Evolutionary conservation across 2,888 invertebrate species (phyloP).

Genomic region (Spodoptera picta): DNA sequence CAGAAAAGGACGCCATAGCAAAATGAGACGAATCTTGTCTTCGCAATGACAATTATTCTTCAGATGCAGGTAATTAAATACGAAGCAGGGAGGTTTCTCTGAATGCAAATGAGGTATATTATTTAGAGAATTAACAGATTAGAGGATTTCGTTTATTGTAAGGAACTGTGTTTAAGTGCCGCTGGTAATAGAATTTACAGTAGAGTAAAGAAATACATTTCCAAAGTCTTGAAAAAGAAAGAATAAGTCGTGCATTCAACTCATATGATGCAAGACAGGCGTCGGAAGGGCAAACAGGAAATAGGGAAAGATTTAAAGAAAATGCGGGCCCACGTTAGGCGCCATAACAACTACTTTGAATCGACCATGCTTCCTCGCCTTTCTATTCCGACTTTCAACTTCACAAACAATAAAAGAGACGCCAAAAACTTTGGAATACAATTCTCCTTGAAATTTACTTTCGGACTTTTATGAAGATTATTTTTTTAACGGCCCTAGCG

Average conservation of each 20-base stretch:
- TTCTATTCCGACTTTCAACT: constrained; percentile 51
- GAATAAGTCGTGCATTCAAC: constrained; percentile 16
- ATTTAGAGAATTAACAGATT: constrained; percentile 27
- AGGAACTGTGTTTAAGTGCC: constrained; percentile 14
- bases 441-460: constrained; percentile 65
- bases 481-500: constrained; percentile 57
- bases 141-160: constrained; percentile 19
- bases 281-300: constrained; percentile 31
- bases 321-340: constrained; percentile 43
- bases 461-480: constrained; percentile 64
- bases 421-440: constrained; percentile 56
- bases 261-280: constrained; percentile 31
- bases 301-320: constrained; percentile 36
- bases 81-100: constrained; percentile 25
- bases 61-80: constrained; percentile 60
- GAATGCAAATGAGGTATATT: constrained; percentile 41
- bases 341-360: constrained; percentile 60
- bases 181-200: constrained; percentile 2
- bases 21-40: constrained; percentile 63
- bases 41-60: constrained; percentile 60
- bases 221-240: background rate
- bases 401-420: constrained; percentile 56
- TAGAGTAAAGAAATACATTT: background rate
- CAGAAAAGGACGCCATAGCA: constrained; percentile 61
- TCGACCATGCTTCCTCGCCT: constrained; percentile 52